These are phyloP conservation scores for Calephelis perditalis DNA, from an alignment of 2,888 invertebrate species.

Conservation along the genomic window DNA sequence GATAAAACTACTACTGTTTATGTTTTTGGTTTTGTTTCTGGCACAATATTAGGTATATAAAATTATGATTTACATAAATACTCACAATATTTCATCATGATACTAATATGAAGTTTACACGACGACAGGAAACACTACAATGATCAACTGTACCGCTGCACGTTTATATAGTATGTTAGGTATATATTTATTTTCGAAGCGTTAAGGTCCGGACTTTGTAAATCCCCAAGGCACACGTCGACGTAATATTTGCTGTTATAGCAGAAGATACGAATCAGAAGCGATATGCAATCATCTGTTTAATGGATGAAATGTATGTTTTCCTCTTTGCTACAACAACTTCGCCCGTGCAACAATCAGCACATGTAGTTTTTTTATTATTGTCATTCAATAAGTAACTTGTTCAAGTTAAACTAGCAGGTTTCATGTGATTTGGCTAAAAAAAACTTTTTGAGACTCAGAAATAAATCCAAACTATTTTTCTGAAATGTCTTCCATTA, in stretches of 20 bases:
- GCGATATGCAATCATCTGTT: no score
- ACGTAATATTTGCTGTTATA: background rate
- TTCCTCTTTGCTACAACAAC: no score
- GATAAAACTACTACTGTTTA: background rate
- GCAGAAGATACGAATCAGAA: background rate
- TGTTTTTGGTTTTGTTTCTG: background rate
- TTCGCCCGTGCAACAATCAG: no score
- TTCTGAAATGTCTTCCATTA: no score
- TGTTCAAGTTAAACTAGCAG: no score
- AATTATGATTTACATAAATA: background rate
- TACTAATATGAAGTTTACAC: background rate
- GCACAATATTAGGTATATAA: background rate
- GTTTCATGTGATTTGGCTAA: no score
- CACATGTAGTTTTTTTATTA: no score
- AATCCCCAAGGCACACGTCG: slow-evolving; percentile 6
- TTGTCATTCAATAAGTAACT: no score
- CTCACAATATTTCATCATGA: background rate
- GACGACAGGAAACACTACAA: background rate
- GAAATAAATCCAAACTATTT: no score
- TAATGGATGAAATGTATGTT: no score
- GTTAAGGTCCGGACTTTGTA: background rate
- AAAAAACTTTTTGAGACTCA: no score
- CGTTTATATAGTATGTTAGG: background rate
- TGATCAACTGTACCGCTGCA: background rate
- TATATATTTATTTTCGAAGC: slow-evolving; percentile 13